Evolutionary conservation across 35 echinoderm and acorn worm genomes (phyloP).

Genomic region (Apostichopus californicus): DNA sequence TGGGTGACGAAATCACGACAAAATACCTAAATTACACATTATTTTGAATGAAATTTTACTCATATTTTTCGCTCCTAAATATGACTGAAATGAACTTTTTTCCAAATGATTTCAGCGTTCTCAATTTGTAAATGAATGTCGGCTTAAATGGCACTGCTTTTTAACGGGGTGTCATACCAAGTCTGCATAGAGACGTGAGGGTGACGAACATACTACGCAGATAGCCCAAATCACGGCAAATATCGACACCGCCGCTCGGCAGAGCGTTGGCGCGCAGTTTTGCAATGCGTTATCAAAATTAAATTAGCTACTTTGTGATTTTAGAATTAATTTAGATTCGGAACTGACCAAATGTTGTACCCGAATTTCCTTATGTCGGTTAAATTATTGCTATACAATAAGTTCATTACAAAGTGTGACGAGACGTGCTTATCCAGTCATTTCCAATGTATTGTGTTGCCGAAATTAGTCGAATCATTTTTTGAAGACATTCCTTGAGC

Average conservation of each 20-base stretch:
- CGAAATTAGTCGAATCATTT: too few species aligned
- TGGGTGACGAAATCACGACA: constrained; percentile 23
- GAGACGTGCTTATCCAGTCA: neutral
- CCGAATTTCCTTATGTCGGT: neutral
- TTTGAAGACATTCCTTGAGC: too few species aligned
- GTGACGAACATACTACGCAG: neutral
- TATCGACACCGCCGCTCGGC: neutral
- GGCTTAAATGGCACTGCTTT: neutral
- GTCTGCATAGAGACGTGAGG: neutral
- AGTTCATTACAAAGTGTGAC: neutral
- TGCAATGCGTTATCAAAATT: neutral
- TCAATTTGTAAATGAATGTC: neutral
- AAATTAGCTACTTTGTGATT: neutral
- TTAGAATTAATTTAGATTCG: neutral
- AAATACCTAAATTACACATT: neutral
- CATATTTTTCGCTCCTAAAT: neutral
- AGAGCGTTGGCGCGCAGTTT: neutral
- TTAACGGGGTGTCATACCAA: neutral
- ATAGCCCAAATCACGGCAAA: constrained; percentile 41
- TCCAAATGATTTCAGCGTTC: neutral
- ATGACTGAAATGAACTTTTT: neutral
- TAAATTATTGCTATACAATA: neutral
- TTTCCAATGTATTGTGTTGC: neutral
- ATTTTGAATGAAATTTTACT: neutral
- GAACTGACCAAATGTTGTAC: neutral